Evolutionary conservation across 2,113 vertebrate species (phyloP), one percentile per base, ranked within the genome.

Genomic region (Corythaeola cristata): DNA sequence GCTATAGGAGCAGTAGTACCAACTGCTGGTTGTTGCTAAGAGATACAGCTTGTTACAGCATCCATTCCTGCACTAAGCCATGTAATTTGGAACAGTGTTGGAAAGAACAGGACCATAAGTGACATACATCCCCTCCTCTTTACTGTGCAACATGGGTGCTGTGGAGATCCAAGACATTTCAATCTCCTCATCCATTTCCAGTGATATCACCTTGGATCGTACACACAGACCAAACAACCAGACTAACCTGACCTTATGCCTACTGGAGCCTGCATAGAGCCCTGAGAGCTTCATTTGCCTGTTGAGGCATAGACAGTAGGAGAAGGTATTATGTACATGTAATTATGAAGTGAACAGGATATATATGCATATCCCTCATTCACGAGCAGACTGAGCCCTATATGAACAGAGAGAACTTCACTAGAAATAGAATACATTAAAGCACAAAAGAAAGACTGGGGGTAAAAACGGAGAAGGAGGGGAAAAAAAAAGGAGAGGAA

Each of bases 401-500:
- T 8, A 11, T 8, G 26, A 83, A 58, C 33, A 62, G 41, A 45
- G 9, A 39, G 6, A 66, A 33, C 10, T 6, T 79, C 50, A 56
- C 35, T 21, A 45, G 30, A 92, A 89, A 52, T 0, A 55, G 18
- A 78, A 5, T 23, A 24, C 19, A 39, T 60, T 26, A 45, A 73
- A 89, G 45, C 27, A 64, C 27, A 62, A 63, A n/a, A 72, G 15
- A 50, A 39, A 33, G 19, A 45, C 6, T 59, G 6, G 3, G 9
- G 11, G 11, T 37, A 56, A 75, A 56, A 80, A 24, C 3, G 4
- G 5, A 6, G 15, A 10, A 47, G 3, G 10, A 15, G 4, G 3
- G 13, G 11, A 5, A 8, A 33, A 50, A 47, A 37, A 35, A 8
- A 1, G 0, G 10, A 16, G 4, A 2, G 0, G 26, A 5, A 3